phyloP scores from a whole-genome alignment of 1,140 invertebrate genomes.

The silkworm (Bombyx mori) region ASM3026992v2 NC_085118.1:5176501-5177000 shows the following conservation, averaged over 20 bases:
- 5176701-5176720: conserved; percentile 35
- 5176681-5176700: conserved; percentile 47
- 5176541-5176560: too few species aligned
- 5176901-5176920: conserved; percentile 66
- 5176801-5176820: conserved; percentile 42
- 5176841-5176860: conserved; percentile 45
- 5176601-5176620: conserved; percentile 19
- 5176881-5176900: conserved; percentile 54
- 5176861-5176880: conserved; percentile 32
- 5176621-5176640: conserved; percentile 30
- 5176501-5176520: too few species aligned
- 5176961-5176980: conserved; percentile 16
- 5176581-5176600: too few species aligned
- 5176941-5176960: conserved; percentile 58
- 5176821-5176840: conserved; percentile 41
- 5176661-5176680: conserved; percentile 50
- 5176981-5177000: not conserved
- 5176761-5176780: conserved; percentile 30
- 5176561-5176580: too few species aligned
- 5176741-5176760: conserved; percentile 17
- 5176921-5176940: conserved; percentile 45
- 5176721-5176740: conserved; percentile 15
- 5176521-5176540: too few species aligned
- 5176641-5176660: conserved; percentile 33
- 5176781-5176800: conserved; percentile 50